These are phyloP conservation scores for Coturnix japonica DNA, from an alignment of 2,113 vertebrate species.

Conservation along the genomic window DNA sequence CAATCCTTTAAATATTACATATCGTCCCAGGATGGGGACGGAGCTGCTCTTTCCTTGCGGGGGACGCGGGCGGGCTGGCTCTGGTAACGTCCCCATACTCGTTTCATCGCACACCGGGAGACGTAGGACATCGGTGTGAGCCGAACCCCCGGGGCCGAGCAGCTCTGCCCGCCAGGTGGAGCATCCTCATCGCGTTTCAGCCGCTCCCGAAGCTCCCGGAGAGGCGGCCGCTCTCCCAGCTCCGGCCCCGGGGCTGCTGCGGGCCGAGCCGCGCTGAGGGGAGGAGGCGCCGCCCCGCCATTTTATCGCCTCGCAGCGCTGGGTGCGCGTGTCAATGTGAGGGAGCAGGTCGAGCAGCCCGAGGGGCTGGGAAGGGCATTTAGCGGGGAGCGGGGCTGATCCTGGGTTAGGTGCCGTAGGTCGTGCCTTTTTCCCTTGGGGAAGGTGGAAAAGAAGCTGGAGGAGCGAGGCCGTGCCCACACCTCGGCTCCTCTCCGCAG, in stretches of 20 bases:
- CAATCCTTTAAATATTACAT: background rate
- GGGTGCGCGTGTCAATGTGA: background rate
- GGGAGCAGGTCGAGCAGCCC: background rate
- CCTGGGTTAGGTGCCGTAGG: background rate
- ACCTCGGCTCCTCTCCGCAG: accelerated
- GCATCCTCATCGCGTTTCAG: constrained; percentile 71
- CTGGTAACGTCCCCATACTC: too few species aligned
- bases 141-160: background rate
- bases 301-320: background rate
- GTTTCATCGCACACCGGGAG: too few species aligned
- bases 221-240: background rate
- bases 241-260: background rate
- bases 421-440: too few species aligned
- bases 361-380: background rate
- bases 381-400: too few species aligned
- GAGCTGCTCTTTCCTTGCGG: background rate
- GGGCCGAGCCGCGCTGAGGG: background rate
- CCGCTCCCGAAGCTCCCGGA: background rate
- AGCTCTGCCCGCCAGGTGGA: constrained; percentile 69
- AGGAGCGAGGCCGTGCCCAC: accelerated
- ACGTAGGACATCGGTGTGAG: background rate
- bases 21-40: background rate
- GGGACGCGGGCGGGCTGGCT: accelerated
- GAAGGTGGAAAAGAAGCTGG: background rate
- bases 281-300: background rate